phyloP scores from a whole-genome alignment of 1,140 invertebrate genomes.

The Dendroctonus ponderosae region DNA sequence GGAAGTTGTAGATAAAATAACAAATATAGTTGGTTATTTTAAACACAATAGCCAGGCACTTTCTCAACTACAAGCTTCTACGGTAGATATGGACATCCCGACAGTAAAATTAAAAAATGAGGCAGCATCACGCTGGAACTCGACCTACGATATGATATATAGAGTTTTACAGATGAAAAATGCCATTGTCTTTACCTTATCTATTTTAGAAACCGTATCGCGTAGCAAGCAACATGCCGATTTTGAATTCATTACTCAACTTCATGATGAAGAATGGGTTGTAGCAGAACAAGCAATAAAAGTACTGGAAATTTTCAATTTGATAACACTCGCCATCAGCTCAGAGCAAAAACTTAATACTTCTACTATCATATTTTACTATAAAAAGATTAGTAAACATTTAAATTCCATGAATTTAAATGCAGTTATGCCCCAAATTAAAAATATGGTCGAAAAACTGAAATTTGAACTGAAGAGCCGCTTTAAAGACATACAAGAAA shows the following conservation, averaged over 20 bases:
- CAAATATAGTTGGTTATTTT: constrained; percentile 7
- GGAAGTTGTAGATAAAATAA: not conserved
- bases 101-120: not conserved
- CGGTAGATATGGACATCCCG: not conserved
- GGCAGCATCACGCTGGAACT: not conserved
- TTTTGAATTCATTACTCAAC: no score
- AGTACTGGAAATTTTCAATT: not conserved
- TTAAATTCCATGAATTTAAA: not conserved
- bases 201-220: not conserved
- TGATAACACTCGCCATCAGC: not conserved
- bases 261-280: not conserved
- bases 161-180: not conserved
- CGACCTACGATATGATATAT: not conserved
- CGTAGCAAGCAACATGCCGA: not conserved
- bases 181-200: not conserved
- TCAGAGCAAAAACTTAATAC: not conserved
- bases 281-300: not conserved
- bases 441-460: not conserved
- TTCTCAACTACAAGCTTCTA: not conserved
- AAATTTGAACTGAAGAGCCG: not conserved
- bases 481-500: not conserved
- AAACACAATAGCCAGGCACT: not conserved
- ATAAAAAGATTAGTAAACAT: not conserved
- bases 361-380: not conserved
- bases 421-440: not conserved